A percentile compares a stretch with the other conserved stretches of the same genome.
phyloP scores from a whole-genome alignment of 2,797 vertebrate genomes.

The Moxostoma hubbsi region DNA sequence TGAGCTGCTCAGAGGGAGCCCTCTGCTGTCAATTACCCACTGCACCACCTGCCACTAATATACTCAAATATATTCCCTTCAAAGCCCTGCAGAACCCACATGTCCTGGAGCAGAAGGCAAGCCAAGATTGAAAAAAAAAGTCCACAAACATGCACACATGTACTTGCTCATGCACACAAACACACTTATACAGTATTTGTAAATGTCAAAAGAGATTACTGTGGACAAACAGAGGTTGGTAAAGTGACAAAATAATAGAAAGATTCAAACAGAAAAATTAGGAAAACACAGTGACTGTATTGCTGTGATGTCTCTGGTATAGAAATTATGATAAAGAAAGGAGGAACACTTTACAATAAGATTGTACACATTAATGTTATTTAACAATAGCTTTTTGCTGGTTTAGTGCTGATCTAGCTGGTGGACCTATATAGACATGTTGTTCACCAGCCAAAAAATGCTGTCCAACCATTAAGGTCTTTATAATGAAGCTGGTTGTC shows the following conservation, averaged over 20 bases:
- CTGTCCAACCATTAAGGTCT: too few relatives aligned
- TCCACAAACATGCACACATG: not conserved
- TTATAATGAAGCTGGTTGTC: too few relatives aligned
- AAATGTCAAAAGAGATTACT: not conserved
- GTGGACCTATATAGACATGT: too few relatives aligned
- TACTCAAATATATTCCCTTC: constrained; percentile 61
- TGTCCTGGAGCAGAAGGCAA: constrained; percentile 48
- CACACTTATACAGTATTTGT: constrained; percentile 1
- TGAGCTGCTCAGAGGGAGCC: constrained; percentile 67
- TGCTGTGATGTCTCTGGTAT: too few relatives aligned
- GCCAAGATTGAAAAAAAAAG: not conserved
- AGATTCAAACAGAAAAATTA: not conserved
- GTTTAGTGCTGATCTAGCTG: too few relatives aligned
- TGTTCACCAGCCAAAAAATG: too few relatives aligned
- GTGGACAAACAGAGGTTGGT: not conserved
- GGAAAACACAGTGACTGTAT: too few relatives aligned
- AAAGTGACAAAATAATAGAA: too few relatives aligned
- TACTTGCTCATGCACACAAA: not conserved
- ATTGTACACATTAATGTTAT: too few relatives aligned
- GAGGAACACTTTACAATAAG: too few relatives aligned
- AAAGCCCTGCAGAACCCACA: constrained; percentile 47
- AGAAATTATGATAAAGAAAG: too few relatives aligned
- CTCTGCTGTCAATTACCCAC: constrained; percentile 67
- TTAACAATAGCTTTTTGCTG: too few relatives aligned
- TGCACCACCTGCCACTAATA: constrained; percentile 27